Conservation (phyloP, 1,140 invertebrate genomes). For the Plutomurus gul region DNA sequence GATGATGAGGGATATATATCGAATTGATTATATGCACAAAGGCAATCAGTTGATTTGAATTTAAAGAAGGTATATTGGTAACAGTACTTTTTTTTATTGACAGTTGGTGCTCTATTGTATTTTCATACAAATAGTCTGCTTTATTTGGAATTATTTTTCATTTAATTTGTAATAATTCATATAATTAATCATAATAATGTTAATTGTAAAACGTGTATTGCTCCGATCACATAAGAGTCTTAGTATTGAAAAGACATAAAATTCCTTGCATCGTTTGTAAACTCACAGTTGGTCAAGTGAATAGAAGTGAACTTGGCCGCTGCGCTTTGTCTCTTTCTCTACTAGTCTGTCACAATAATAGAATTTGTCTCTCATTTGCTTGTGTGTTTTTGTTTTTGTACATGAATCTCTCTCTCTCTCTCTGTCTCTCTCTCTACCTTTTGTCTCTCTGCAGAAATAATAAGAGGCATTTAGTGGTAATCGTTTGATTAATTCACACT, state of each 20-base stretch:
- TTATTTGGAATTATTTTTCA: too few species aligned
- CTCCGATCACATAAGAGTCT: constrained; percentile 9
- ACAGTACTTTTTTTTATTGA: too few species aligned
- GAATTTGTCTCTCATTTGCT: background rate
- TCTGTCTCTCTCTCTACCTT: background rate
- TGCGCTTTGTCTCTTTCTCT: background rate
- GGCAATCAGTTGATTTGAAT: too few species aligned
- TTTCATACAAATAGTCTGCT: too few species aligned
- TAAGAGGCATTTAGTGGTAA: background rate
- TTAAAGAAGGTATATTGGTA: too few species aligned
- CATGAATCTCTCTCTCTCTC: background rate
- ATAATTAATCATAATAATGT: background rate
- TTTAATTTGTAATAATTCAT: background rate
- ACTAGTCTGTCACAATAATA: background rate
- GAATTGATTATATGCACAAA: background rate
- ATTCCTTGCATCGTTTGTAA: background rate
- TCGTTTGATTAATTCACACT: too few species aligned
- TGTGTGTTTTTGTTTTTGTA: constrained; percentile 14
- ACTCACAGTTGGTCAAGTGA: background rate
- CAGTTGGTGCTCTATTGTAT: too few species aligned
- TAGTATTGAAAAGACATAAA: constrained; percentile 12
- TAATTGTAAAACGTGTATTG: background rate
- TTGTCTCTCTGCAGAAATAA: background rate
- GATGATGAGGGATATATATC: too few species aligned
- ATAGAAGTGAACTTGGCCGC: background rate